phyloP scores from a whole-genome alignment of 2,888 invertebrate genomes.

The Cheilosia grossa region DNA sequence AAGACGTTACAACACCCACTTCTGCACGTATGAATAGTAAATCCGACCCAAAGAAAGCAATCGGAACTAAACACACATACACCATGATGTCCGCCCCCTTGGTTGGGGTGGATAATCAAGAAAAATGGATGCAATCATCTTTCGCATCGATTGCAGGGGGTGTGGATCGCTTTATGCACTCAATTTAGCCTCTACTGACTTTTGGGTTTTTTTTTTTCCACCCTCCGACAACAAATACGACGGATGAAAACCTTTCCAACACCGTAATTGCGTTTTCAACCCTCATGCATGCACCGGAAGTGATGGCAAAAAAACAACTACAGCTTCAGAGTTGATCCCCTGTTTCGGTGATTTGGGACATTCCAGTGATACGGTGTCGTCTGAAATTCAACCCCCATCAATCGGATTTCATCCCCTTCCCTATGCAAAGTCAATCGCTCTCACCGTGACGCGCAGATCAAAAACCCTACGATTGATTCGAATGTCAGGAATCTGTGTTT shows the following conservation, averaged over 20 bases:
- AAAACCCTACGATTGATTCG: slow-evolving; percentile 52
- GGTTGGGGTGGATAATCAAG: slow-evolving; percentile 57
- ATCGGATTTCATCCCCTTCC: slow-evolving; percentile 14
- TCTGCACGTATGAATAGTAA: slow-evolving; percentile 53
- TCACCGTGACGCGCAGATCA: slow-evolving; percentile 31
- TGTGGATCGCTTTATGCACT: slow-evolving; percentile 49
- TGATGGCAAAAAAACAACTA: slow-evolving; percentile 11
- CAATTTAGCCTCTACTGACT: slow-evolving; percentile 51
- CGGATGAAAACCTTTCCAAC: slow-evolving; percentile 57
- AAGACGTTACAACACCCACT: slow-evolving; percentile 23
- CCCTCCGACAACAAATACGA: slow-evolving; percentile 51
- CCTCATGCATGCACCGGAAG: slow-evolving; percentile 50
- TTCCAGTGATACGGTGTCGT: slow-evolving; percentile 44
- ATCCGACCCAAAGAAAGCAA: slow-evolving; percentile 62
- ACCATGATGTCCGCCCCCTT: slow-evolving; percentile 12
- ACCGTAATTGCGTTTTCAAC: slow-evolving; percentile 68
- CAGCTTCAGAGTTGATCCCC: slow-evolving; percentile 51
- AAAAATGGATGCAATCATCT: slow-evolving; percentile 69
- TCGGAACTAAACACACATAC: slow-evolving; percentile 61
- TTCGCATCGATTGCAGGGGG: slow-evolving; percentile 64
- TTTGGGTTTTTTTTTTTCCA: slow-evolving; percentile 5
- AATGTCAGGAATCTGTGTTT: slow-evolving; percentile 39
- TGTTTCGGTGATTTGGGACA: slow-evolving; percentile 57
- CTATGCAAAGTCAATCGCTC: slow-evolving; percentile 21
- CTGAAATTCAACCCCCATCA: slow-evolving; percentile 28